Base-by-base conservation (phyloP, 2,888 invertebrate species). In the Agrochola lota region DNA sequence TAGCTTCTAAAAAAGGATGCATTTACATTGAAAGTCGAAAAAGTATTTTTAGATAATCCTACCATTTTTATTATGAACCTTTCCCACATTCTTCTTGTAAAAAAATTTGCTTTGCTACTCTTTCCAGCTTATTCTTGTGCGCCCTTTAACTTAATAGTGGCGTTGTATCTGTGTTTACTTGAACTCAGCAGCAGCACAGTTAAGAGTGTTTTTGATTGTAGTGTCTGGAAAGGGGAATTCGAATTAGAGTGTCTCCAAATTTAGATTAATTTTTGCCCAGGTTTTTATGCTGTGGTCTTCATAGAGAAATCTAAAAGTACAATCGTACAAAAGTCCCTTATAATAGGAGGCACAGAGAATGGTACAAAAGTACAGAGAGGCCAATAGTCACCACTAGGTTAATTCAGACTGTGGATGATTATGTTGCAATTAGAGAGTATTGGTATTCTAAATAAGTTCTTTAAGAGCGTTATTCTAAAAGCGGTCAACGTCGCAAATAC, bases 151-250 rank as follows among this genome's bases (percentile, higher is more conserved):
- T 43, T 66, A 67, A 46, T 67, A 7, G 20, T 26, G 26, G 12
- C 20, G 4, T 26, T 46, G 7, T 12, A 49, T 30, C 49, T 30
- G 67, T 20, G 49, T 67, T 67, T 12, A 49, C 46, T 67, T 30
- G 7, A 49, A 67, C 7, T 49, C 20, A 0, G 12, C 43, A 1
- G 26, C 26, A 66, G n/a, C 43, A 26, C 17, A 3, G 43, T 40
- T 40, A 40, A 30, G 30, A 30, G 30, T 30, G 30, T 30, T n/a
- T n/a, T 96, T 85, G 95, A 95, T 82, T 95, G 91, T 46, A 97
- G 87, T 40, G 94, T 93, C 93, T 94, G 93, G 23, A 92, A 92
- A 59, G 40, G 30, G 72, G 63, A 74, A 69, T 20, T 66, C 0
- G 0, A 30, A 40, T n/a, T n/a, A 43, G 8, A 52, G 0, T 35